phyloP scores from a whole-genome alignment of 2,113 vertebrate species.

The Carlito syrichta region DNA sequence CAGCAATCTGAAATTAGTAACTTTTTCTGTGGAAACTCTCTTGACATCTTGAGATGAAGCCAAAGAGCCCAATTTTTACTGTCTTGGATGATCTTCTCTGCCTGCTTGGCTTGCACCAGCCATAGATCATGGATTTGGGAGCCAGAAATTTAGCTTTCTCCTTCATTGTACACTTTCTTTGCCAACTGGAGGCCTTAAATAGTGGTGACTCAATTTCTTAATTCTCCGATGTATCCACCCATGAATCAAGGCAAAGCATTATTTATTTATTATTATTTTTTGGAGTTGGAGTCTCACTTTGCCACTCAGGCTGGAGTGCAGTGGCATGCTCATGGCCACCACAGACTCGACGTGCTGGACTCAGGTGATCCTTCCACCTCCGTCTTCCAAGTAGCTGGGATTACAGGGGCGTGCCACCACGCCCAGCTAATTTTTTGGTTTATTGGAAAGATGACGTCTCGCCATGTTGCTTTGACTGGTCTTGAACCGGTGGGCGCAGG shows the following conservation, averaged over 20 bases:
- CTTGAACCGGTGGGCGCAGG: too few relatives aligned
- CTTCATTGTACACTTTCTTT: background rate
- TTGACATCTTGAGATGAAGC: constrained; percentile 60
- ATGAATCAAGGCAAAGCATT: constrained; percentile 35
- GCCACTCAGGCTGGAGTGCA: too few relatives aligned
- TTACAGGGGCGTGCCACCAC: too few relatives aligned
- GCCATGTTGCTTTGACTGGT: too few relatives aligned
- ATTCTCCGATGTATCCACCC: background rate
- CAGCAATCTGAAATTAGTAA: constrained; percentile 69
- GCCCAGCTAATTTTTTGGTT: too few relatives aligned
- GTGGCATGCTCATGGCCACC: too few relatives aligned
- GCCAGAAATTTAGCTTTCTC: constrained; percentile 40
- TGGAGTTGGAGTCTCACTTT: too few relatives aligned
- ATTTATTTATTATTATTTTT: too few relatives aligned
- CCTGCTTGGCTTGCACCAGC: constrained; percentile 30
- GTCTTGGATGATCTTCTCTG: constrained; percentile 43
- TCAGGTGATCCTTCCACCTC: too few relatives aligned
- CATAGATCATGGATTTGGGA: background rate
- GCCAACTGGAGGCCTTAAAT: background rate
- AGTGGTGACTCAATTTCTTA: background rate
- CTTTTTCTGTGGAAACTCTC: constrained; percentile 67
- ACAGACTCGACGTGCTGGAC: too few relatives aligned
- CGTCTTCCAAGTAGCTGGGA: too few relatives aligned
- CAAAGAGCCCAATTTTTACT: constrained; percentile 39
- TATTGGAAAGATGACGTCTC: too few relatives aligned